Percentiles rank a stretch among this genome's conserved stretches.
Conservation (phyloP, 1,140 invertebrate species). For the Planococcus citri region DNA sequence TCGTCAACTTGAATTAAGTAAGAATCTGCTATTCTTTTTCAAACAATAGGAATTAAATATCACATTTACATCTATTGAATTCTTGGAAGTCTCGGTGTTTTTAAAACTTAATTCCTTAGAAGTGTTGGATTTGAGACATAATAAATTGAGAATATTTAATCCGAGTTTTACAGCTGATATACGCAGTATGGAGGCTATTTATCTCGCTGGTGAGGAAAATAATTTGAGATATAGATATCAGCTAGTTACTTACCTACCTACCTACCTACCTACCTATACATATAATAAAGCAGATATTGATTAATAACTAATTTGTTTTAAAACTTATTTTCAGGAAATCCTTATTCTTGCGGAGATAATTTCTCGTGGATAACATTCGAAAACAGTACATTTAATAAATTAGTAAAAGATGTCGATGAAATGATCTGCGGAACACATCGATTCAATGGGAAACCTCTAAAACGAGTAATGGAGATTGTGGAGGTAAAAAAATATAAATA, state of each 20-base stretch:
- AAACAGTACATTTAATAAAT: not conserved
- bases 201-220: slow-evolving; percentile 25
- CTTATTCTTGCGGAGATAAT: slow-evolving; percentile 22
- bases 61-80: slow-evolving; percentile 21
- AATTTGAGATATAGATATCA: no score
- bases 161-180: not conserved
- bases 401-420: slow-evolving; percentile 21
- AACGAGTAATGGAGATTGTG: not conserved
- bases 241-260: no score
- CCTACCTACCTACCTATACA: no score
- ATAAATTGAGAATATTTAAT: slow-evolving; percentile 23
- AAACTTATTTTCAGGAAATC: slow-evolving; percentile 23
- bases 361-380: slow-evolving; percentile 21
- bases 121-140: slow-evolving; percentile 25
- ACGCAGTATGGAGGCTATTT: slow-evolving; percentile 22
- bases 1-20: no score
- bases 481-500: no score
- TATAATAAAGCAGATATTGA: no score
- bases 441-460: slow-evolving; percentile 23
- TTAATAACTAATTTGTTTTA: no score
- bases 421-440: slow-evolving; percentile 23
- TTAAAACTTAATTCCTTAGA: slow-evolving; percentile 20
- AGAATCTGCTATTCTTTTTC: no score
- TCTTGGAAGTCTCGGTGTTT: slow-evolving; percentile 19
- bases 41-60: slow-evolving; percentile 25